Conservation (phyloP, 2,797 vertebrate genomes). For the Hydrophis major region DNA sequence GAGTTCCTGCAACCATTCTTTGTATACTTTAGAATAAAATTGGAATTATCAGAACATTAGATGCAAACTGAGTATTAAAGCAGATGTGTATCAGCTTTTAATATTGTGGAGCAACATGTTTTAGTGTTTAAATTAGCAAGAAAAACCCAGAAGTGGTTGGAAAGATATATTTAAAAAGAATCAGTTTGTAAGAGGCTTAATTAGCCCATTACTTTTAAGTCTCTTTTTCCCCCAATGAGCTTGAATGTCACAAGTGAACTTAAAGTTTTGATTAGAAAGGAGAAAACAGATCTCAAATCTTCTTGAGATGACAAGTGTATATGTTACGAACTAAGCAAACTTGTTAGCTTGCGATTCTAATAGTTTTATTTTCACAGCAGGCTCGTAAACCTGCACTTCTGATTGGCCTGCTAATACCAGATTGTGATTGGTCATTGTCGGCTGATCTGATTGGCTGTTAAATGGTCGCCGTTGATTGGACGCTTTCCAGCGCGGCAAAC, state of each 20-base stretch:
- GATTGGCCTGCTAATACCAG: too few species aligned
- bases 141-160: neutral
- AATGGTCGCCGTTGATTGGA: too few species aligned
- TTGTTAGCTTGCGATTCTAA: too few species aligned
- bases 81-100: neutral
- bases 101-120: constrained; percentile 17
- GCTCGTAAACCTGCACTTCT: too few species aligned
- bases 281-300: neutral
- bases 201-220: constrained; percentile 16
- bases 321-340: too few species aligned
- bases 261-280: constrained; percentile 3
- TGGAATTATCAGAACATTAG: neutral
- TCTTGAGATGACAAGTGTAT: neutral
- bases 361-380: too few species aligned
- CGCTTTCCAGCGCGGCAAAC: too few species aligned
- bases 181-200: constrained; percentile 15
- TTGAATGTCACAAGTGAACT: constrained; percentile 3
- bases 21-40: neutral
- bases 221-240: neutral
- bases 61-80: neutral
- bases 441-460: too few species aligned
- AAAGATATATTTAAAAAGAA: constrained; percentile 9
- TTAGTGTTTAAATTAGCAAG: constrained; percentile 5
- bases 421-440: too few species aligned
- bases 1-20: neutral